Evolutionary conservation across 2,113 vertebrate genomes (phyloP), one percentile per base, ranked within the genome.

Genomic region (Lipophrys pholis): DNA sequence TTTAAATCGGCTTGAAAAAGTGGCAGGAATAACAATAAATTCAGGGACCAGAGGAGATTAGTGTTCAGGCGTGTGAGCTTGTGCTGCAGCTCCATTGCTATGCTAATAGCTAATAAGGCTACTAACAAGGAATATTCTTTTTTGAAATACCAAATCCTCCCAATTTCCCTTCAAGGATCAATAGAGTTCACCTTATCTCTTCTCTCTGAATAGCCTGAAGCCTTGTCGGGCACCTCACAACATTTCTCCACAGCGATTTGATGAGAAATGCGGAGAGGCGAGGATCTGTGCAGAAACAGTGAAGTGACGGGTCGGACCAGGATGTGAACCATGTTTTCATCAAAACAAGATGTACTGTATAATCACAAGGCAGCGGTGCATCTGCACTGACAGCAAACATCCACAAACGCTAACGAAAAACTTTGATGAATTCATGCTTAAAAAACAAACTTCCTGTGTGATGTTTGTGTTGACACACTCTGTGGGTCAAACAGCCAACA

Each of bases 61-160:
- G 30, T 8, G 35, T 63, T 78, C 55, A 60, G 63, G 48, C 73
- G 67, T 39, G 50, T 57, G 69, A 45, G 73, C 52, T 30, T 10
- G 15, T n/a, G 68, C 59, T n/a, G 51, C 60, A 54, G 59, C 53
- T 69, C 52, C 46, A 40, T 69, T 76, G 76, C 71, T 55, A 81
- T 76, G 61, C 71, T 58, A 69, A 67, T 36, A 35, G 63, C 55
- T 48, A 71, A 52, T 76, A 46, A 56, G 41, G 8, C 40, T 51
- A 49, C 57, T 69, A 51, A 48, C 42, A 74, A 63, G 11, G 63
- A 78, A 70, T 80, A 74, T 69, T 55, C 75, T 49, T 74, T 75
- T 77, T 75, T 57, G 66, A 80, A 70, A 53, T 6, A 12, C 17
- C 60, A 45, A 58, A 14, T 55, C 30, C 38, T 52, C 60, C 46